These are phyloP conservation scores for Oxystoma pomonae DNA, from an alignment of 2,888 invertebrate species.

Conservation along the genomic window DNA sequence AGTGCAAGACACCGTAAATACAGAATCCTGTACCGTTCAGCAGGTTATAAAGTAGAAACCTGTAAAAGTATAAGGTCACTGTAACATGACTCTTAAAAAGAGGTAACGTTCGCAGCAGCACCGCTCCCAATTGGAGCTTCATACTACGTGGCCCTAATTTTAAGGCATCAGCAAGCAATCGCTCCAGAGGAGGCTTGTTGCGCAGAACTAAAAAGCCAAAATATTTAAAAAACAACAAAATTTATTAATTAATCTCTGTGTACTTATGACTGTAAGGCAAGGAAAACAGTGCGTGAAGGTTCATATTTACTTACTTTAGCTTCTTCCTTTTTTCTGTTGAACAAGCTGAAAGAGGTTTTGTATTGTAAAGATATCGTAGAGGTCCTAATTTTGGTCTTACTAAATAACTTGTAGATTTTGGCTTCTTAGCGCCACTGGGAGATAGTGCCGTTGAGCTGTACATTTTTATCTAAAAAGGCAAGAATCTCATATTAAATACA, in stretches of 20 bases:
- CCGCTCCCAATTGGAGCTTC: no score
- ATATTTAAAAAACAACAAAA: not conserved
- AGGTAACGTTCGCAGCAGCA: no score
- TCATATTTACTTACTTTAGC: slow-evolving; percentile 37
- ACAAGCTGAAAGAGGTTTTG: slow-evolving; percentile 33
- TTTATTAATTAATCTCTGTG: not conserved
- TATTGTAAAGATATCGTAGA: slow-evolving; percentile 37
- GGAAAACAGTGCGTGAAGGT: not conserved
- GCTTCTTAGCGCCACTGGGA: slow-evolving; percentile 26
- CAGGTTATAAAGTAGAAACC: no score
- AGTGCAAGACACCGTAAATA: no score
- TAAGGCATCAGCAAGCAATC: no score
- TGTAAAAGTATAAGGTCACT: no score
- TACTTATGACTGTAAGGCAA: no score
- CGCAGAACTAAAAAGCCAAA: no score
- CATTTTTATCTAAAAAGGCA: not conserved
- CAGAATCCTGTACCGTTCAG: no score
- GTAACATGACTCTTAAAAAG: no score
- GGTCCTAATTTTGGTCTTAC: slow-evolving; percentile 42
- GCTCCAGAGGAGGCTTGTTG: no score
- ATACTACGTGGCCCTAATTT: no score
- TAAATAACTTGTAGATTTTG: slow-evolving; percentile 36
- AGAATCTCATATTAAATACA: not conserved
- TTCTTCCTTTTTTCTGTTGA: slow-evolving; percentile 43
- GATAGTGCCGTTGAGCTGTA: not conserved